Conservation (phyloP, 2,888 invertebrate genomes). For the Patella depressa region DNA sequence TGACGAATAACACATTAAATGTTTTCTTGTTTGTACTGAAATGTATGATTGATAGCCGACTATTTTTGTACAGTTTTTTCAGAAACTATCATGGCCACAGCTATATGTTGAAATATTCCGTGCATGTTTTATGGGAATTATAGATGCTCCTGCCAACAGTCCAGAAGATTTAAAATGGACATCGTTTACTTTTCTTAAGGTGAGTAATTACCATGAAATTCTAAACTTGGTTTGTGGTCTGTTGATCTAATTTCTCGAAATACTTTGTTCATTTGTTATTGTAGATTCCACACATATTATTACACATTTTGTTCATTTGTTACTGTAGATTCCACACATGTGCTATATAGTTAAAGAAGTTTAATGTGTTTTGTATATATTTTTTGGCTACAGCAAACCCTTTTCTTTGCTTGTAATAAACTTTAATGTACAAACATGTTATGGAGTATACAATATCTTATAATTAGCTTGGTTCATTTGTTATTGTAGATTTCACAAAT, state of each 20-base stretch:
- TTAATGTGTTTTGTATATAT: too few species aligned
- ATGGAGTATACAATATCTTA: too few species aligned
- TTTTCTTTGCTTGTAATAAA: too few species aligned
- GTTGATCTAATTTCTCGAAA: too few species aligned
- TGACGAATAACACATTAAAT: not conserved
- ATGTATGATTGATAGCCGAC: not conserved
- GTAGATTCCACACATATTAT: constrained; percentile 59
- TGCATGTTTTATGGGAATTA: constrained; percentile 89
- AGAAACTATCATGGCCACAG: constrained; percentile 82
- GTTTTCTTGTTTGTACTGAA: not conserved
- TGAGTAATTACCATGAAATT: constrained; percentile 66
- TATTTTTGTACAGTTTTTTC: constrained; percentile 28
- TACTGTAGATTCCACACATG: constrained; percentile 54
- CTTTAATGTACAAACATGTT: too few species aligned
- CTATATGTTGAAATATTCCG: constrained; percentile 91
- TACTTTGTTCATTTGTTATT: too few species aligned
- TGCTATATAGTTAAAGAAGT: not conserved
- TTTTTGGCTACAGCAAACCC: too few species aligned
- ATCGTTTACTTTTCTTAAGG: constrained; percentile 92
- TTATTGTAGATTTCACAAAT: constrained; percentile 76
- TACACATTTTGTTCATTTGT: constrained; percentile 30
- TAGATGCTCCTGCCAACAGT: constrained; percentile 86
- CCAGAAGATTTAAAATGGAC: constrained; percentile 92
- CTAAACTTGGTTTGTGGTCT: not conserved
- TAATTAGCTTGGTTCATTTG: constrained; percentile 73